These are phyloP conservation scores for Acromyrmex heyeri DNA, from an alignment of 1,140 invertebrate genomes.

Conservation along the genomic window DNA sequence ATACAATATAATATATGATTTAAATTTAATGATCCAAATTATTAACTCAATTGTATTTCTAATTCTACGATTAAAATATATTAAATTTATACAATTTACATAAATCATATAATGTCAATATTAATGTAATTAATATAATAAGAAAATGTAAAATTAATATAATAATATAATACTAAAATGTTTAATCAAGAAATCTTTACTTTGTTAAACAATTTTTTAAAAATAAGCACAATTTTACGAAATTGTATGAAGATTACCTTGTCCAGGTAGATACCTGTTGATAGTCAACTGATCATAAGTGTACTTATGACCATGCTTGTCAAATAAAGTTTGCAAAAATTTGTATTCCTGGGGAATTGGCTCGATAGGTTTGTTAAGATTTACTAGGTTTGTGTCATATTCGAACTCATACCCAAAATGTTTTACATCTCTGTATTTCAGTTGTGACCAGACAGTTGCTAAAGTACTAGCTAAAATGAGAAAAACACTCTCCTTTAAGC, in stretches of 20 bases:
- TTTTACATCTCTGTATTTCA: constrained; percentile 96
- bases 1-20: too few relatives aligned
- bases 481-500: not conserved
- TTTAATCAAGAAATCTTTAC: not conserved
- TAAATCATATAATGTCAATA: not conserved
- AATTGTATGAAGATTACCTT: constrained; percentile 88
- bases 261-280: constrained; percentile 96
- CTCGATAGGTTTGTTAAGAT: constrained; percentile 90
- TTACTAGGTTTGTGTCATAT: constrained; percentile 96
- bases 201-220: too few relatives aligned
- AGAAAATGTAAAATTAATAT: not conserved
- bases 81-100: constrained; percentile 3
- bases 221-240: too few relatives aligned
- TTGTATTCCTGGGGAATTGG: constrained; percentile 92
- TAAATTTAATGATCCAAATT: too few relatives aligned
- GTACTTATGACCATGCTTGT: constrained; percentile 85
- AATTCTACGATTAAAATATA: not conserved
- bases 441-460: constrained; percentile 79
- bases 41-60: not conserved
- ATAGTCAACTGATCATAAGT: constrained; percentile 97
- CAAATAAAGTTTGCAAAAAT: constrained; percentile 89
- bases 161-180: not conserved
- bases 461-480: constrained; percentile 1
- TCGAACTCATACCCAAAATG: constrained; percentile 98
- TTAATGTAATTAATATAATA: not conserved